Conservation (phyloP, 1,140 invertebrate genomes). For the Vollenhovia emeryi region DNA sequence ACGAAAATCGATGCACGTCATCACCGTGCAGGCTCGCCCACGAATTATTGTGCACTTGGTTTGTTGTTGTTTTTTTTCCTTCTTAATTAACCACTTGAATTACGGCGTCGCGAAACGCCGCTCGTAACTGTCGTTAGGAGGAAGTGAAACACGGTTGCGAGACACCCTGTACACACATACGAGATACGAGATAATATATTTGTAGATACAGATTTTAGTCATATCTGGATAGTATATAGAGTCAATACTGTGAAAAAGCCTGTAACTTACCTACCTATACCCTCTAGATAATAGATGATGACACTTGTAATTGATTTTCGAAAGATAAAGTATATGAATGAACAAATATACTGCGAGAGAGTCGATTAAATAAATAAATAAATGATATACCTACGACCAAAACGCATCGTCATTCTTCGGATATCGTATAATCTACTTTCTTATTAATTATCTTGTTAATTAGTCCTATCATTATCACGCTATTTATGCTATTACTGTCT, state of each 20-base stretch:
- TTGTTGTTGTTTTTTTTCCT: neutral
- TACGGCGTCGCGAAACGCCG: slow-evolving; percentile 40
- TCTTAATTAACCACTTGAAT: neutral
- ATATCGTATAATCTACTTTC: neutral
- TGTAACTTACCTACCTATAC: slow-evolving; percentile 77
- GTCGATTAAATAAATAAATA: slow-evolving; percentile 76
- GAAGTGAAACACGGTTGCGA: slow-evolving; percentile 19
- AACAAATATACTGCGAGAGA: slow-evolving; percentile 77
- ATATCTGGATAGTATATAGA: slow-evolving; percentile 81
- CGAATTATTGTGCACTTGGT: slow-evolving; percentile 17
- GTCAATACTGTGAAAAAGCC: slow-evolving; percentile 83
- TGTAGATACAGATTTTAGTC: slow-evolving; percentile 83
- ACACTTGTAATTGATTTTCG: slow-evolving; percentile 81
- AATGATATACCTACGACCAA: slow-evolving; percentile 69
- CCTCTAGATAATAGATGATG: slow-evolving; percentile 72
- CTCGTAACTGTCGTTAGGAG: slow-evolving; percentile 34
- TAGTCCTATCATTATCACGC: too few species aligned
- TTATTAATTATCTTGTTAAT: too few species aligned
- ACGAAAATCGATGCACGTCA: slow-evolving; percentile 10
- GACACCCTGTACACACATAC: slow-evolving; percentile 72
- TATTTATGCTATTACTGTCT: neutral
- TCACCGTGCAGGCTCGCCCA: neutral
- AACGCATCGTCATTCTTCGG: neutral
- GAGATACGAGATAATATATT: slow-evolving; percentile 79
- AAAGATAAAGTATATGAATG: slow-evolving; percentile 77